Base-by-base conservation (phyloP, 2,113 vertebrate species). In the Pelobates fuscus region DNA sequence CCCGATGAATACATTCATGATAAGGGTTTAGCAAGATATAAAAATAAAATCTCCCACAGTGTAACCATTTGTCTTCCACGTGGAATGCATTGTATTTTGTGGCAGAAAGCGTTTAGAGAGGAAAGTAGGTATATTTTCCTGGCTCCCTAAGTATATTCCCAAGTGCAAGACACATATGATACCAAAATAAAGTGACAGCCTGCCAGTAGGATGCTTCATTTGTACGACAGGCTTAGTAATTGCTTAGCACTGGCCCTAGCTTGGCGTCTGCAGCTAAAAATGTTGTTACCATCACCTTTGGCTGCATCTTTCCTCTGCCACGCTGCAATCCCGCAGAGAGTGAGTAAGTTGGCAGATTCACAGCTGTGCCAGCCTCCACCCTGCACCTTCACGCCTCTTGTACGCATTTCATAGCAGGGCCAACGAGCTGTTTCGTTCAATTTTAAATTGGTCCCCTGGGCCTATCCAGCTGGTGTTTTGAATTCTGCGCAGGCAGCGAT, bases 221-320 rank as follows among this genome's bases (percentile, higher is more conserved):
- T 66, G 71, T 67, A 32, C n/a, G 63, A 67, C 63, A 66, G 52
- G 62, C 71, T 58, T 14, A 29, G 63, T 67, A 75, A 75, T 66
- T 55, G 71, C 46, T 75, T 59, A 74, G 61, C 49, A 57, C 49
- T 49, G 17, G 30, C 32, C 32, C 37, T 66, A 25, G 32, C 32
- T 15, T 32, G 71, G 62, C 26, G 54, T 41, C 63, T 66, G 71
- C 71, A 58, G 44, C n/a, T 55, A 25, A 14, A 59, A 67, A 74
- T 65, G 63, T 65, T 76, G 64, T 67, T 76, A 67, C 55, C 25
- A 41, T 76, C 72, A 76, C 64, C 72, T 76, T 67, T 76, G 72
- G 64, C 72, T 76, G 72, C 63, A 52, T 66, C 63, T 43, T 29
- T 46, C 71, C 2, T 65, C 54, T 29, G 63, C 61, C 10, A 29